Evolutionary conservation across 2,888 invertebrate genomes (phyloP).

Genomic region (Sarcophaga caerulescens): DNA sequence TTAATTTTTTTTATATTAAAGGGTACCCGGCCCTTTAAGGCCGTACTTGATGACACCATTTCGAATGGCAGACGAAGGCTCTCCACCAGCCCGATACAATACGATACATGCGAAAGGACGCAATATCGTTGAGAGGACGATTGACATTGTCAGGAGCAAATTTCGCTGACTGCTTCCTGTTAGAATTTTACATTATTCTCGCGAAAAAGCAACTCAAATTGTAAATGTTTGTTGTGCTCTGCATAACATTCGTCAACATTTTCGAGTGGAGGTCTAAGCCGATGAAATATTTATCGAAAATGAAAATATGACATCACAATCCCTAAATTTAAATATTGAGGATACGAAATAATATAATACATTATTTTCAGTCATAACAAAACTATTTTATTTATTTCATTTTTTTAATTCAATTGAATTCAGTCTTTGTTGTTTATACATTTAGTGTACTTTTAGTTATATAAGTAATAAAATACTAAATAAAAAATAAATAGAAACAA

Average conservation of each 20-base stretch:
- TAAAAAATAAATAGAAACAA: too few relatives aligned
- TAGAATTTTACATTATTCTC: not conserved
- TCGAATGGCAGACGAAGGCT: not conserved
- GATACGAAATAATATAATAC: slow-evolving; percentile 22
- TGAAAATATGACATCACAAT: too few relatives aligned
- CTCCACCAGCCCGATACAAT: not conserved
- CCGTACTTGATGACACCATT: not conserved
- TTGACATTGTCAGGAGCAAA: not conserved
- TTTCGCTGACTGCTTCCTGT: not conserved
- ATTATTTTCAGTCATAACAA: not conserved
- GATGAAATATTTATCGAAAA: not conserved
- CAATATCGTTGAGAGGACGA: not conserved
- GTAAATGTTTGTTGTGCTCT: not conserved
- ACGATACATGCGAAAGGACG: too few relatives aligned
- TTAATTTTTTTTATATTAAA: not conserved
- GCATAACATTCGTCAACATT: slow-evolving; percentile 17
- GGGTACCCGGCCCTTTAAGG: not conserved
- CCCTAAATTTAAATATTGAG: not conserved
- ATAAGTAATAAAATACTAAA: too few relatives aligned
- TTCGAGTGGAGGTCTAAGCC: not conserved
- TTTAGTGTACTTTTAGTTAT: too few relatives aligned
- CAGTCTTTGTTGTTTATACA: too few relatives aligned
- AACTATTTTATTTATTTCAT: slow-evolving; percentile 1
- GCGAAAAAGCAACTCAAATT: slow-evolving; percentile 15
- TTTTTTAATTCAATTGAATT: too few relatives aligned